Conservation (phyloP, 2,113 vertebrate species). For the Charadrius vociferus region DNA sequence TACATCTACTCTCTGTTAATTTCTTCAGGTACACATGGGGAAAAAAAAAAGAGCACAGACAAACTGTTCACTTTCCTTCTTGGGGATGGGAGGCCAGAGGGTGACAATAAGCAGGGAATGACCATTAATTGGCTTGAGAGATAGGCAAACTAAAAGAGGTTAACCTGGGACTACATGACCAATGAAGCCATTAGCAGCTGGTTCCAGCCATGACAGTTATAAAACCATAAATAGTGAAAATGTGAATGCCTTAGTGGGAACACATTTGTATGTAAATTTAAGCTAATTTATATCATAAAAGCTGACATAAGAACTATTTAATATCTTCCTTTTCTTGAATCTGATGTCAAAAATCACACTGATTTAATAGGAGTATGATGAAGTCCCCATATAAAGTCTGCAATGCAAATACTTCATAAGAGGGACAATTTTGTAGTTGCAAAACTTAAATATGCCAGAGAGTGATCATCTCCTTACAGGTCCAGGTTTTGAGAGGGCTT, state of each 20-base stretch:
- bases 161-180: background rate
- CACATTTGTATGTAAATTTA: fast-evolving
- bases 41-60: background rate
- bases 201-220: background rate
- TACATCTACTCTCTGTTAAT: background rate
- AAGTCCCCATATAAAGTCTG: background rate
- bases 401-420: background rate
- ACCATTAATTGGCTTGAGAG: background rate
- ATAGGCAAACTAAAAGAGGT: background rate
- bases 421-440: background rate
- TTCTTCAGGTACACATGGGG: background rate
- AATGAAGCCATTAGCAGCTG: background rate
- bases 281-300: background rate
- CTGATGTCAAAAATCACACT: background rate
- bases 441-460: background rate
- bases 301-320: background rate
- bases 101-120: background rate
- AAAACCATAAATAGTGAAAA: background rate
- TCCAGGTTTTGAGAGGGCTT: background rate
- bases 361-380: background rate
- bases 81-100: background rate
- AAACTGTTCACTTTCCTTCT: background rate
- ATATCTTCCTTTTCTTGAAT: background rate
- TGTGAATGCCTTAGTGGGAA: background rate
- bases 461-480: background rate